phyloP scores from a whole-genome alignment of 2,888 invertebrate genomes.

The Prosopocoilus inquinatus region DNA sequence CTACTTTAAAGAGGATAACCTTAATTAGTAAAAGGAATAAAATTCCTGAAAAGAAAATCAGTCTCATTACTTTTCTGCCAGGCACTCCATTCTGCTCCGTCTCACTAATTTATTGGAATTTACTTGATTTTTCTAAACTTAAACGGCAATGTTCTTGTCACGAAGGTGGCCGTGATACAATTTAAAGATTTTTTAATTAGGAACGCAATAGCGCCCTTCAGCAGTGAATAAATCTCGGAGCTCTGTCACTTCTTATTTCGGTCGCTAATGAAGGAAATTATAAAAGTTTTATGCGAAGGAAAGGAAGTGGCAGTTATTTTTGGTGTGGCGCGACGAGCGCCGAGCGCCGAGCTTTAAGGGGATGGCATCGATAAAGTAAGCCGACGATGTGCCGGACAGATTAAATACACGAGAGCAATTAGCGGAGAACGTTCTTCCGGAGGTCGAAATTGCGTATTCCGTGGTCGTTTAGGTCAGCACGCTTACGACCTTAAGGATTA shows the following conservation, averaged over 20 bases:
- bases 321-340: constrained; percentile 2
- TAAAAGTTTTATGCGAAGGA: constrained; percentile 39
- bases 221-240: constrained; percentile 28
- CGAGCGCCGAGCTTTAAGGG: too few relatives aligned
- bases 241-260: constrained; percentile 38
- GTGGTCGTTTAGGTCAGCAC: constrained; percentile 35
- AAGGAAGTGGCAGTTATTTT: constrained; percentile 41
- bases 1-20: too few relatives aligned
- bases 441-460: constrained; percentile 34
- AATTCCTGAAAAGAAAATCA: too few relatives aligned
- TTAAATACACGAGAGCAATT: constrained; percentile 27
- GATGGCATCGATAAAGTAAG: constrained; percentile 15
- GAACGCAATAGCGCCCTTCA: constrained; percentile 19
- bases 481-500: constrained; percentile 40
- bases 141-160: too few relatives aligned
- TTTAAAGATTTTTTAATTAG: constrained; percentile 31
- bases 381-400: constrained; percentile 20
- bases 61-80: too few relatives aligned
- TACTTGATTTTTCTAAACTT: too few relatives aligned
- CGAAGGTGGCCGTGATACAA: constrained; percentile 14
- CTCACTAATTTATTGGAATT: too few relatives aligned
- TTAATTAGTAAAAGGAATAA: too few relatives aligned
- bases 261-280: constrained; percentile 44
- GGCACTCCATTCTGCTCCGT: too few relatives aligned
- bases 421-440: constrained; percentile 37